phyloP scores from a whole-genome alignment of 2,888 invertebrate genomes.

The Drosophila nigritarsus region DNA sequence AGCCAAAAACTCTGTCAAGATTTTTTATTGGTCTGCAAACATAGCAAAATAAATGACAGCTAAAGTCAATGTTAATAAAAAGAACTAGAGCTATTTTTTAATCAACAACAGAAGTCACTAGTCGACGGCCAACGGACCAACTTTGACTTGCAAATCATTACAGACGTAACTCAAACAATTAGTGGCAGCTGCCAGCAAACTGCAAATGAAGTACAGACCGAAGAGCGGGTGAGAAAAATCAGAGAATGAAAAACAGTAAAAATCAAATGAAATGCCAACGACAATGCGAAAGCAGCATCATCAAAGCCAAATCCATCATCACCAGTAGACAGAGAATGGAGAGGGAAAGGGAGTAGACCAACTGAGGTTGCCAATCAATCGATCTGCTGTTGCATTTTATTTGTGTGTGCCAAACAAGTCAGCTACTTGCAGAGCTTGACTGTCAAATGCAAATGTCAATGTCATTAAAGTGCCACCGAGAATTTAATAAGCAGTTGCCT shows the following conservation, averaged over 20 bases:
- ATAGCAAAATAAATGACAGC: slow-evolving; percentile 53
- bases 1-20: slow-evolving; percentile 30
- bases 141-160: slow-evolving; percentile 79
- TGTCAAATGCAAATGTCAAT: slow-evolving; percentile 71
- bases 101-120: slow-evolving; percentile 73
- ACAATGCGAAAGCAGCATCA: slow-evolving; percentile 53
- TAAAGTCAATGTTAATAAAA: slow-evolving; percentile 63
- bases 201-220: slow-evolving; percentile 60
- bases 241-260: slow-evolving; percentile 53
- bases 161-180: slow-evolving; percentile 79
- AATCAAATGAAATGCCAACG: slow-evolving; percentile 67
- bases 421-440: slow-evolving; percentile 45
- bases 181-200: slow-evolving; percentile 74
- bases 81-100: slow-evolving; percentile 60
- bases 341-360: neutral
- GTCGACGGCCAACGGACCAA: slow-evolving; percentile 51
- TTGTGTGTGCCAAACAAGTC: slow-evolving; percentile 56
- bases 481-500: slow-evolving; percentile 56
- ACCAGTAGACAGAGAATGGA: slow-evolving; percentile 9
- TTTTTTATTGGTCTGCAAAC: slow-evolving; percentile 44
- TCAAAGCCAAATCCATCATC: slow-evolving; percentile 40
- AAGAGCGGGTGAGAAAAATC: slow-evolving; percentile 8
- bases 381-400: slow-evolving; percentile 67
- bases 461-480: slow-evolving; percentile 64
- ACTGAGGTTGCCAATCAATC: slow-evolving; percentile 65